Evolutionary conservation across 2,797 vertebrate genomes (phyloP), one percentile per base, ranked within the genome.

Genomic region (Myotis vivesi): DNA sequence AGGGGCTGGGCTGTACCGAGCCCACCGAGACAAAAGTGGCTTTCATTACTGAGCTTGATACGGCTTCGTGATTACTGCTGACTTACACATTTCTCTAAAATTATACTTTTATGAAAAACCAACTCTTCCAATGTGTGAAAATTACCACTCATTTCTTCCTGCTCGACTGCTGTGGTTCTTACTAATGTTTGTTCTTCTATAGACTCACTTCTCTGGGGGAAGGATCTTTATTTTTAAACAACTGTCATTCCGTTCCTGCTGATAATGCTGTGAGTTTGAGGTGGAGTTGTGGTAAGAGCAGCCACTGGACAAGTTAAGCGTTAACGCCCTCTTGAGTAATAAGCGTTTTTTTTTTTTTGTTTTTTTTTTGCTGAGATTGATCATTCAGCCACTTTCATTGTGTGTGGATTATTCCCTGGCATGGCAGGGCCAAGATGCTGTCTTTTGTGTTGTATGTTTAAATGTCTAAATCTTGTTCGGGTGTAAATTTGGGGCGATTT

Each of bases 51-150:
- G 92, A 87, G 89, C 87, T 75, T 91, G 94, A 95, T 88, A 83
- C 73, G 72, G 22, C 16, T 41, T 94, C 38, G 0, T 96, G 96
- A 98, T 97, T 97, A 96, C 94, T 95, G 93, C 95, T 96, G 95
- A 97, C 96, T 89, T 81, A 84, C 72, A 96, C 93, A 95, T 96
- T 97, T 96, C 82, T 94, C 96, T 55, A 11, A 97, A 98, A 98
- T 98, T 97, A 44, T 55, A 69, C 89, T 97, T 94, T 10, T 92
- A 89, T 94, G 95, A 95, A 94, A 81, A 98, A 97, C 92, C 44
- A 98, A 81, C 92, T 91, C 96, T 89, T 38, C 93, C 87, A 96
- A 38, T 57, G 90, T 97, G 94, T 96, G 91, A 96, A 98, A 98
- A 94, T 95, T 89, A 36, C 94, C 87, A 30, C 84, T 92, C 25